A percentile compares a stretch with the other conserved stretches of the same genome.
Evolutionary conservation across 2,888 invertebrate species (phyloP).

Genomic region (Protophormia terraenovae): DNA sequence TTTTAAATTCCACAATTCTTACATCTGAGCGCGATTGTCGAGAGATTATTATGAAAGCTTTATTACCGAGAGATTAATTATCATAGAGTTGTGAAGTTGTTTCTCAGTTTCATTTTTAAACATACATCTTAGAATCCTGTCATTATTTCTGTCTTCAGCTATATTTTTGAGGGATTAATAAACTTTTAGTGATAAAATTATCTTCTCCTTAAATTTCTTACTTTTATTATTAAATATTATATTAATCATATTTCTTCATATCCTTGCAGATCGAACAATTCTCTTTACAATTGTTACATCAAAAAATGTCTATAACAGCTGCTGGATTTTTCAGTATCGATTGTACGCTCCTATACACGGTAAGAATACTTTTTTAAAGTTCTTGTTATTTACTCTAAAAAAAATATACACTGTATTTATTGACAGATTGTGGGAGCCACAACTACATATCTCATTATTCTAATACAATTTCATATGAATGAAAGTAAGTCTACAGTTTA

Average conservation of each 20-base stretch:
- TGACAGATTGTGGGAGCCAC: slow-evolving; percentile 81
- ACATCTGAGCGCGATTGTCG: too few relatives aligned
- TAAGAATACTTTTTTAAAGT: slow-evolving; percentile 69
- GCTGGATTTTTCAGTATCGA: slow-evolving; percentile 82
- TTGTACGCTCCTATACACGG: slow-evolving; percentile 81
- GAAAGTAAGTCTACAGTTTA: neutral
- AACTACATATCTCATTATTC: slow-evolving; percentile 81
- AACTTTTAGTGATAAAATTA: too few relatives aligned
- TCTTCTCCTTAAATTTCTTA: neutral
- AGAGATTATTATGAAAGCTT: too few relatives aligned
- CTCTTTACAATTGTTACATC: slow-evolving; percentile 82
- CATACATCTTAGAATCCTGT: too few relatives aligned
- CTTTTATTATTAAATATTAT: neutral
- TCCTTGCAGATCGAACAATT: slow-evolving; percentile 81
- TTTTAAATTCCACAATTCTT: too few relatives aligned
- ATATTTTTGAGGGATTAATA: too few relatives aligned
- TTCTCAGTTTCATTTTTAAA: too few relatives aligned
- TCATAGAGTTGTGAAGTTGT: too few relatives aligned
- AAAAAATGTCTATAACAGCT: slow-evolving; percentile 81
- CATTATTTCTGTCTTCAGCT: too few relatives aligned
- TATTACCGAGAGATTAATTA: too few relatives aligned
- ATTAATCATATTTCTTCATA: neutral
- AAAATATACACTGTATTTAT: neutral
- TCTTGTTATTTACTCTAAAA: neutral
- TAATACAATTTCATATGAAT: slow-evolving; percentile 81